phyloP scores from a whole-genome alignment of 2,113 vertebrate species.

The Toxotes jaculatrix region DNA sequence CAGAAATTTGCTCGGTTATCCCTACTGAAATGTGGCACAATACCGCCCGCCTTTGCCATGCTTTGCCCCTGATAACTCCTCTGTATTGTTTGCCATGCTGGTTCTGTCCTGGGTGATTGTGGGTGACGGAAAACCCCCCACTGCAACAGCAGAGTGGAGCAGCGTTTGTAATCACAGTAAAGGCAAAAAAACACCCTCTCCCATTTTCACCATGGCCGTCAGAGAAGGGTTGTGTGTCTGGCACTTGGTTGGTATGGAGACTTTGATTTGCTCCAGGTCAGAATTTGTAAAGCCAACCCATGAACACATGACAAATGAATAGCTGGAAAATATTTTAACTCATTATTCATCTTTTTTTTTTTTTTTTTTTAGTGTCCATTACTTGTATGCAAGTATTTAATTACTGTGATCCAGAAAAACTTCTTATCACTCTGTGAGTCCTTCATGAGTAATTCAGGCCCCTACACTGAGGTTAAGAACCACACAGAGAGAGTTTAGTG shows the following conservation, averaged over 20 bases:
- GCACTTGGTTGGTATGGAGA: constrained; percentile 23
- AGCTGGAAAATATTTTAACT: neutral
- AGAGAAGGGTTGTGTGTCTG: constrained; percentile 39
- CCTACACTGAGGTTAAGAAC: neutral
- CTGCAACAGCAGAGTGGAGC: constrained; percentile 29
- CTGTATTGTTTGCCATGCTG: constrained; percentile 38
- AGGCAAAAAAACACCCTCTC: constrained; percentile 6
- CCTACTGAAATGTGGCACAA: constrained; percentile 35
- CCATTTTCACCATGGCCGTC: constrained; percentile 32
- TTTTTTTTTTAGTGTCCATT: neutral
- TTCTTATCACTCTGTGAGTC: neutral
- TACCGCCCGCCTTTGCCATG: constrained; percentile 27
- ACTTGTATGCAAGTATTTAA: neutral
- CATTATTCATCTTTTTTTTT: too few relatives aligned
- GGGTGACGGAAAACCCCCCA: constrained; percentile 20
- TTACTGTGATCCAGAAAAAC: neutral
- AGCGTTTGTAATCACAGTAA: constrained; percentile 62
- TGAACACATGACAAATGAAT: neutral
- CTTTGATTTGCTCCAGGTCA: constrained; percentile 40
- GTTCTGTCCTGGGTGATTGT: constrained; percentile 41
- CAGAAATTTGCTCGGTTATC: constrained; percentile 42
- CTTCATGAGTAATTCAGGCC: neutral
- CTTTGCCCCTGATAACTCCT: constrained; percentile 53
- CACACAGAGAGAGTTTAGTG: neutral
- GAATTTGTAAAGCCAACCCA: constrained; percentile 19